A percentile compares a stretch with the other conserved stretches of the same genome.
These are phyloP conservation scores for Sinodicranocentrus sp. DNA, from an alignment of 2,888 invertebrate species.

Conservation along the genomic window DNA sequence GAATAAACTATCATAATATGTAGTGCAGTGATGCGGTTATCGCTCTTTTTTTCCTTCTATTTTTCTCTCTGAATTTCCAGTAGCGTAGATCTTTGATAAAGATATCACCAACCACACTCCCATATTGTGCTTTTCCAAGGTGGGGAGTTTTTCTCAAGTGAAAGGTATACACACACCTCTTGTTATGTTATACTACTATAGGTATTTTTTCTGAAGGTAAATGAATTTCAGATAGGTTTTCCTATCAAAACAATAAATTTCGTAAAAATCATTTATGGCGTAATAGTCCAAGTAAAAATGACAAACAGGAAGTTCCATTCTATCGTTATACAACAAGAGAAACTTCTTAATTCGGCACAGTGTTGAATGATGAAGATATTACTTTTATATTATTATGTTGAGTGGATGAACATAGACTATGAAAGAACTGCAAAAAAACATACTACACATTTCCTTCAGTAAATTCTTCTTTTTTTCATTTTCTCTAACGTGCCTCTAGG, in stretches of 20 bases:
- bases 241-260: too few relatives aligned
- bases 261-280: too few relatives aligned
- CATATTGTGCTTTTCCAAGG: too few relatives aligned
- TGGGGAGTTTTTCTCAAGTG: too few relatives aligned
- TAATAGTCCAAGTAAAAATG: not conserved
- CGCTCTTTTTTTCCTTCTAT: not conserved
- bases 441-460: too few relatives aligned
- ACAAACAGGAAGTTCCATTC: not conserved
- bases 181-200: too few relatives aligned
- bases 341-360: not conserved
- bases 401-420: too few relatives aligned
- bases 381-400: not conserved
- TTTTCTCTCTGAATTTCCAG: not conserved
- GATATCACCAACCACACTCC: not conserved
- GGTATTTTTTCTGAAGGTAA: too few relatives aligned
- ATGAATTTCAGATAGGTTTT: too few relatives aligned
- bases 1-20: not conserved
- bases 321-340: not conserved
- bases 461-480: conserved; percentile 1
- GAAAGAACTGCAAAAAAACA: too few relatives aligned
- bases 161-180: too few relatives aligned
- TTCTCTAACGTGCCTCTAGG: not conserved
- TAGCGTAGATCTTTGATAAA: conserved; percentile 6
- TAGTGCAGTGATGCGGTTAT: conserved; percentile 1
- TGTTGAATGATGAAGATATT: not conserved